Evolutionary conservation across 2,113 vertebrate genomes (phyloP).

Genomic region (Oxyruncus cristatus): DNA sequence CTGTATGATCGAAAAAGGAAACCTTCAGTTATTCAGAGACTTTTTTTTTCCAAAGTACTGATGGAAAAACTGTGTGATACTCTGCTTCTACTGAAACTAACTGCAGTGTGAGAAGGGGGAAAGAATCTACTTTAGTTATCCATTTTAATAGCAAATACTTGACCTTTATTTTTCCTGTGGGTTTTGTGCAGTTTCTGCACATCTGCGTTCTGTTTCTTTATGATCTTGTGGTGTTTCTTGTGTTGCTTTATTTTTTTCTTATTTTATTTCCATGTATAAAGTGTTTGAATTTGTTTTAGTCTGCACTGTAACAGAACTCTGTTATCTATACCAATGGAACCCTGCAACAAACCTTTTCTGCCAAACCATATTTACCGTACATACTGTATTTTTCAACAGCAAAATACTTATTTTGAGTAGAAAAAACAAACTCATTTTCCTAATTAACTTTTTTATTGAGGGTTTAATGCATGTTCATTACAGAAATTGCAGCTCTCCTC

Average conservation of each 20-base stretch:
- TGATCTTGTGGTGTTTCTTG: neutral
- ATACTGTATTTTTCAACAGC: neutral
- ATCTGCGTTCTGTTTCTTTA: neutral
- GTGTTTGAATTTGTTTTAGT: neutral
- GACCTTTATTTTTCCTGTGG: neutral
- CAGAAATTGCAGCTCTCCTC: conserved; percentile 4
- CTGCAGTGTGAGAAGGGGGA: neutral
- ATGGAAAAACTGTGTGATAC: neutral
- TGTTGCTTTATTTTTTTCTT: neutral
- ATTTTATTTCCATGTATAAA: neutral
- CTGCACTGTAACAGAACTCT: neutral
- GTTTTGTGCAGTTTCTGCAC: neutral
- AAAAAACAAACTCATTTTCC: conserved; percentile 13
- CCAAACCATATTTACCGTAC: neutral
- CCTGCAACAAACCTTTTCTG: neutral
- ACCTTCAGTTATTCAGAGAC: neutral
- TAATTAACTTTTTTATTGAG: conserved; percentile 61
- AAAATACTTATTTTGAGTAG: neutral
- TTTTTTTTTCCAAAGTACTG: neutral
- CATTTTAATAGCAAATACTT: neutral
- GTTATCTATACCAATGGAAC: neutral
- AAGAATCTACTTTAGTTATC: neutral
- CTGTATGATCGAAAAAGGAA: neutral
- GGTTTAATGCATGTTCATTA: conserved; percentile 45
- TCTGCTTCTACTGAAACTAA: neutral